Evolutionary conservation across 2,113 vertebrate genomes (phyloP), one percentile per base, ranked within the genome.

Genomic region (Anarrhichthys ocellatus): DNA sequence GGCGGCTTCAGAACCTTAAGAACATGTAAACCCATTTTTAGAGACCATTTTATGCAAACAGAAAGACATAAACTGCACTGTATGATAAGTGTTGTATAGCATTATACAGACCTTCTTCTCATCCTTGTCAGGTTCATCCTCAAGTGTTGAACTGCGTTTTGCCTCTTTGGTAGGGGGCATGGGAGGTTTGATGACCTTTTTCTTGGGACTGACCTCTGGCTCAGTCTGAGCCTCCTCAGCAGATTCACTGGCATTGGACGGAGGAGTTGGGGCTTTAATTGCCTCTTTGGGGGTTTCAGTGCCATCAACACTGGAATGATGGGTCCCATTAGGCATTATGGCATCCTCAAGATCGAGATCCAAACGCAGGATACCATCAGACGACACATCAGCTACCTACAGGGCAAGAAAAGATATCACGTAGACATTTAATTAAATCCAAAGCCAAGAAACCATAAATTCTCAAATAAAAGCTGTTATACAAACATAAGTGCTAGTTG

Each of bases 301-400:
- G 5, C 67, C 81, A 58, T 95, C 88, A 10, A 73, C 87, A 59
- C 87, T n/a, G 24, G 46, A 34, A 22, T 67, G 24, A 75, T 88
- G 68, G 6, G 93, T 93, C 74, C 93, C 92, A 79, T 89, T 95
- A 9, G 94, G 94, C 0, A 94, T 93, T 29, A 83, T 89, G 15
- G 91, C 96, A 84, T 96, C 93, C 0, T 94, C 80, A 56, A 84
- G 86, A 40, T 97, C 96, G 13, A 98, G 95, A 85, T 98, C 97
- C 70, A 98, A 91, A 70, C 96, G 95, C 54, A 94, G 84, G 85
- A 97, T 94, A 5, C 97, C 97, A n/a, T 98, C 97, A 27, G 95
- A 97, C 5, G 96, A 95, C 32, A 95, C 87, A 4, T 54, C 95
- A 65, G 97, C 97, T 62, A 95, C 96, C 98, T 99, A 81, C 4